phyloP scores from a whole-genome alignment of 1,140 invertebrate species.

The Fopius arisanus region DNA sequence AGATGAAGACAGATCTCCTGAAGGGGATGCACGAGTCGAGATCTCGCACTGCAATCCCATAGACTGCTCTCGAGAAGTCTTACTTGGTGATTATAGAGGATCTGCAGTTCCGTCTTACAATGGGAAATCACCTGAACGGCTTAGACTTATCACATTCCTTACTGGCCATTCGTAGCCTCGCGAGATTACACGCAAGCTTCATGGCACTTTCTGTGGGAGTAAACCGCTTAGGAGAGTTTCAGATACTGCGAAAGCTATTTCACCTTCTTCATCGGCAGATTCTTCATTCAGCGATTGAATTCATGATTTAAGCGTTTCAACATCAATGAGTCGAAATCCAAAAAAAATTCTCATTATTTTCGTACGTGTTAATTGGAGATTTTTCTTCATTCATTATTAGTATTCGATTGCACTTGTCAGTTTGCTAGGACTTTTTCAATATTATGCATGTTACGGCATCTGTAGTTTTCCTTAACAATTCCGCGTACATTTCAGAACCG shows the following conservation, averaged over 20 bases:
- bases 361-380: background rate
- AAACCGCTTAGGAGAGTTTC: background rate
- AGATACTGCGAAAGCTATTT: background rate
- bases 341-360: background rate
- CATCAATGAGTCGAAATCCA: background rate
- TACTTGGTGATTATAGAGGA: slow-evolving; percentile 55
- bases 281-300: no score
- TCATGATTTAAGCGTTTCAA: no score
- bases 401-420: no score
- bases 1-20: background rate
- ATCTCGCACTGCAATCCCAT: no score
- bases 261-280: background rate
- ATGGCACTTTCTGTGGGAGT: slow-evolving; percentile 4
- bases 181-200: slow-evolving; percentile 64
- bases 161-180: slow-evolving; percentile 62
- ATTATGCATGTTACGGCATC: no score
- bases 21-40: background rate
- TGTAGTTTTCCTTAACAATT: no score
- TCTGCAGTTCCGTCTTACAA: slow-evolving; percentile 57
- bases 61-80: background rate
- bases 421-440: no score
- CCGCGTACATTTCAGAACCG: no score
- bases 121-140: slow-evolving; percentile 58
- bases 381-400: no score
- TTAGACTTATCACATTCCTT: slow-evolving; percentile 59